phyloP scores from a whole-genome alignment of 2,797 vertebrate genomes.

The Ctenopoma kingsleyae region DNA sequence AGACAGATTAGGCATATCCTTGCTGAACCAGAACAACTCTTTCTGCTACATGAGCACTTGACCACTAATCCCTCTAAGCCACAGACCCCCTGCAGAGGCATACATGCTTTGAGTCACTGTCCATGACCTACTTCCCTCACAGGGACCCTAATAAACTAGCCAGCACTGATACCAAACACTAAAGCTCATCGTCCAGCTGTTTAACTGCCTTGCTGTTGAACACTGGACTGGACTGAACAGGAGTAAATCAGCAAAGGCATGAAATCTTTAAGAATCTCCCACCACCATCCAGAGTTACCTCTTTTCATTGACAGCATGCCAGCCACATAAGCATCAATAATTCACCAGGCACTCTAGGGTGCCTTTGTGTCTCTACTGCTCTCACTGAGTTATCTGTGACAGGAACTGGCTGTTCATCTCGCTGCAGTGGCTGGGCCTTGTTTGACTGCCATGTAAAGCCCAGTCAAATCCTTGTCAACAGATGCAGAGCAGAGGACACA shows the following conservation, averaged over 20 bases:
- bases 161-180: slow-evolving; percentile 37
- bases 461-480: slow-evolving; percentile 59
- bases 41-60: slow-evolving; percentile 69
- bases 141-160: slow-evolving; percentile 19
- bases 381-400: slow-evolving; percentile 72
- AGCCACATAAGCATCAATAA: slow-evolving; percentile 80
- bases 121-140: slow-evolving; percentile 68
- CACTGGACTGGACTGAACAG: slow-evolving; percentile 33
- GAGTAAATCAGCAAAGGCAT: slow-evolving; percentile 25
- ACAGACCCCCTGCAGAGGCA: slow-evolving; percentile 71
- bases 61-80: slow-evolving; percentile 57
- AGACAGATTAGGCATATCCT: slow-evolving; percentile 39
- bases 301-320: slow-evolving; percentile 58
- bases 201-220: slow-evolving; percentile 20
- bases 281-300: slow-evolving; percentile 58
- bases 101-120: slow-evolving; percentile 68
- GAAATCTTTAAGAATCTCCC: slow-evolving; percentile 48
- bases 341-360: slow-evolving; percentile 73
- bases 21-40: slow-evolving; percentile 68
- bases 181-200: slow-evolving; percentile 13
- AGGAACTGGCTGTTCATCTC: slow-evolving; percentile 64
- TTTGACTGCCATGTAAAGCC: slow-evolving; percentile 60
- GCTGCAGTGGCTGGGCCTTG: slow-evolving; percentile 41
- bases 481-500: slow-evolving; percentile 48
- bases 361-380: slow-evolving; percentile 68